These are phyloP conservation scores for Typhlomys cinereus DNA, from an alignment of 2,113 vertebrate species.

Conservation along the genomic window DNA sequence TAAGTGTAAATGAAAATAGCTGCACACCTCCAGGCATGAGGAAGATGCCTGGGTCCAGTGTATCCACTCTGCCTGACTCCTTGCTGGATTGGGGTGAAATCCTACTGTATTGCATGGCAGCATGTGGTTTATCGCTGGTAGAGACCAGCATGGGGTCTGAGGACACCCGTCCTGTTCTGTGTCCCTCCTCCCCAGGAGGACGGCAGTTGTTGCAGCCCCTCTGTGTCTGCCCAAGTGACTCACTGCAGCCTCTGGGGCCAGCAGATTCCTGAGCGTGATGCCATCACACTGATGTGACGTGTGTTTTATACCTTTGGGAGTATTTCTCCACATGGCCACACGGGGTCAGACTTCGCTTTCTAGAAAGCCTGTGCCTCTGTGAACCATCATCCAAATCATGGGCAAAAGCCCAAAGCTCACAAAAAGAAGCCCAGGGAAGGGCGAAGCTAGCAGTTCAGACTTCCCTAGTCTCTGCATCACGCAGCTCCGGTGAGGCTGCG, in stretches of 20 bases:
- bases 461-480: background rate
- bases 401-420: background rate
- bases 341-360: slow-evolving; percentile 55
- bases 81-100: background rate
- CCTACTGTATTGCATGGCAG: fast-evolving
- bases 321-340: slow-evolving; percentile 40
- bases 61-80: background rate
- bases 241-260: too few species aligned
- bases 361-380: background rate
- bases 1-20: background rate
- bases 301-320: too few species aligned
- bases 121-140: background rate
- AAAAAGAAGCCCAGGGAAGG: background rate
- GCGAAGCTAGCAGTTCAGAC: background rate
- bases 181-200: too few species aligned
- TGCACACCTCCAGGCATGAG: background rate
- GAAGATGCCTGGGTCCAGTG: background rate
- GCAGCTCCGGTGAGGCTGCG: too few species aligned
- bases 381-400: too few species aligned
- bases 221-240: too few species aligned
- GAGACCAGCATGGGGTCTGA: background rate
- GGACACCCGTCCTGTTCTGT: too few species aligned
- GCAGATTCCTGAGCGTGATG: too few species aligned
- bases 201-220: too few species aligned
- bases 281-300: too few species aligned